A percentile compares a stretch with the other conserved stretches of the same genome.
phyloP scores from a whole-genome alignment of 2,888 invertebrate species.

The Euphydryas editha region DNA sequence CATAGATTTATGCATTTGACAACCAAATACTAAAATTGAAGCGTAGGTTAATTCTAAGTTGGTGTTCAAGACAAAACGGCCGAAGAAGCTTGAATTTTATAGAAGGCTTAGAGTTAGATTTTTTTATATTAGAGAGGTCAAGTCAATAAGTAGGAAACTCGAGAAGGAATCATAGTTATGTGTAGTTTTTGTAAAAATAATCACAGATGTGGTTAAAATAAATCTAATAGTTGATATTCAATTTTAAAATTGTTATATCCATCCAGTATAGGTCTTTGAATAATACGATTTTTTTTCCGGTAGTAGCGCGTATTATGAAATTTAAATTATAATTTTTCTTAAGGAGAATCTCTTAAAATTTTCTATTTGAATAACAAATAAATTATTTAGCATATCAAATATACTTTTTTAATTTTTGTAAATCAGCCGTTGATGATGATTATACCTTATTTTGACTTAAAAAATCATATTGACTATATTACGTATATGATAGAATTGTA shows the following conservation, averaged over 20 bases:
- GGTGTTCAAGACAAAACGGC: conserved; percentile 13
- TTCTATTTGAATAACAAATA: background rate
- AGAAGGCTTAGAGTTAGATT: background rate
- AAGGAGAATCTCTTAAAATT: background rate
- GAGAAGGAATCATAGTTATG: background rate
- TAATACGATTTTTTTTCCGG: background rate
- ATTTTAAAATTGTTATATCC: background rate
- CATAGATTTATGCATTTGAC: background rate
- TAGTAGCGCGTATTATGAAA: background rate
- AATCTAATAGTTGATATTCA: conserved; percentile 7
- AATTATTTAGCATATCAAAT: background rate
- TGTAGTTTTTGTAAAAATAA: background rate
- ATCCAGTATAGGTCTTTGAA: background rate
- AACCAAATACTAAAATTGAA: conserved; percentile 5
- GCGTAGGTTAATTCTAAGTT: conserved; percentile 6
- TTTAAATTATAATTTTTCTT: background rate
- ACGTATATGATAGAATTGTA: conserved; percentile 49
- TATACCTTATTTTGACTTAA: conserved; percentile 25
- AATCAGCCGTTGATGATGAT: background rate
- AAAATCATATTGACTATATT: conserved; percentile 36
- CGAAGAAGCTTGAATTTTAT: conserved; percentile 21
- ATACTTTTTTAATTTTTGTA: background rate
- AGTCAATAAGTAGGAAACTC: background rate
- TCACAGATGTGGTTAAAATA: background rate
- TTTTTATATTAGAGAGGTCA: background rate